Evolutionary conservation across 2,113 vertebrate species (phyloP).

Genomic region (Trematomus loennbergii): DNA sequence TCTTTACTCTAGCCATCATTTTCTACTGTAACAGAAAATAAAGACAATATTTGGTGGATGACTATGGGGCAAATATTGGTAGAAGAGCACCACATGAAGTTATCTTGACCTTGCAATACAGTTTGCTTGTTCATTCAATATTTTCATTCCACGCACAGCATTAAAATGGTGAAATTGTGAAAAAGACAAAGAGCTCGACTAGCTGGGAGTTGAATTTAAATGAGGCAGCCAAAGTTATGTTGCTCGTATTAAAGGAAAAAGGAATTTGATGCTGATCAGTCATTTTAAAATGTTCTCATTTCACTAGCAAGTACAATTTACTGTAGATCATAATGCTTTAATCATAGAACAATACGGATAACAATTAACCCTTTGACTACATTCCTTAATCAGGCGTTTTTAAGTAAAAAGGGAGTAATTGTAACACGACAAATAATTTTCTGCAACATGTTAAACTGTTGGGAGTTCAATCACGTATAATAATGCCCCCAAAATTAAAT

Average conservation of each 20-base stretch:
- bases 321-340: neutral
- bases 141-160: constrained; percentile 15
- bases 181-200: neutral
- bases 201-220: constrained; percentile 10
- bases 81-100: constrained; percentile 3
- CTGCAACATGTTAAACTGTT: neutral
- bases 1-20: constrained; percentile 28
- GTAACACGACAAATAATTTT: constrained; percentile 8
- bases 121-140: constrained; percentile 17
- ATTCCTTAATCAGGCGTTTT: constrained; percentile 3
- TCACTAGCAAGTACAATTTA: constrained; percentile 1
- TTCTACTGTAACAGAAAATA: constrained; percentile 33
- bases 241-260: neutral
- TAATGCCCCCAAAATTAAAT: neutral
- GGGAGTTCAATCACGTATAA: neutral
- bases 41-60: constrained; percentile 45
- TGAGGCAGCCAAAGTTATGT: neutral
- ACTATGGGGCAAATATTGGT: neutral
- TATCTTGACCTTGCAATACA: constrained; percentile 38
- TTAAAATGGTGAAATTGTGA: constrained; percentile 1
- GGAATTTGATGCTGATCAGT: constrained; percentile 2
- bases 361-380: neutral
- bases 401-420: neutral
- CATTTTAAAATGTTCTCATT: neutral
- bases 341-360: constrained; percentile 1